phyloP scores from a whole-genome alignment of 92 coral and sea anemone species.

The Porites evermanni region DNA sequence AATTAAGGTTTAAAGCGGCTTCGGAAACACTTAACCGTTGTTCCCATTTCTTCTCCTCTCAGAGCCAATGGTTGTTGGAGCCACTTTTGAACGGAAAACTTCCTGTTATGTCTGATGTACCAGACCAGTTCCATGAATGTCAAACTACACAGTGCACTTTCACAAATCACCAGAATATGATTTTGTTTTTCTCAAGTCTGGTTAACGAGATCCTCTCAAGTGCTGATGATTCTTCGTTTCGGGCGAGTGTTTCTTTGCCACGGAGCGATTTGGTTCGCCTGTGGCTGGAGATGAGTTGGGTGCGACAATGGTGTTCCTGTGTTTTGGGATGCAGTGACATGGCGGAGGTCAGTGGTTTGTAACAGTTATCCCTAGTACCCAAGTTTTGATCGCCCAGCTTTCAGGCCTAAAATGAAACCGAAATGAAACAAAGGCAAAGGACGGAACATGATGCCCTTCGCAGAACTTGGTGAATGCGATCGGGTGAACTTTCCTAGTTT shows the following conservation, averaged over 20 bases:
- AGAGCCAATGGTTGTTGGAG: slow-evolving; percentile 36
- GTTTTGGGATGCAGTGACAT: slow-evolving; percentile 53
- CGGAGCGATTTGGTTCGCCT: slow-evolving; percentile 35
- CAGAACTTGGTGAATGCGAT: no score
- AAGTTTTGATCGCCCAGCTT: neutral
- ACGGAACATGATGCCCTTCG: no score
- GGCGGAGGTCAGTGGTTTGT: neutral
- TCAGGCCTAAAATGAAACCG: no score
- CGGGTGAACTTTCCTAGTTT: no score
- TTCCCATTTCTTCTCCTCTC: neutral
- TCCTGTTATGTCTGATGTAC: neutral
- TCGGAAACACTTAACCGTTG: neutral
- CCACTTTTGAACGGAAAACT: slow-evolving; percentile 14
- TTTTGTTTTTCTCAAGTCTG: slow-evolving; percentile 49
- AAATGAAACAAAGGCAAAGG: no score
- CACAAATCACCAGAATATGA: slow-evolving; percentile 48
- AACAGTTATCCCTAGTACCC: neutral
- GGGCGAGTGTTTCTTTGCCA: neutral
- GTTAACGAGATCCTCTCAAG: slow-evolving; percentile 27
- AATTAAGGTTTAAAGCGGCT: neutral
- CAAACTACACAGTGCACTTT: slow-evolving; percentile 9
- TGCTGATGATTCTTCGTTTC: slow-evolving; percentile 2
- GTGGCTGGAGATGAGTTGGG: slow-evolving; percentile 68
- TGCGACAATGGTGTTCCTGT: slow-evolving; percentile 75
- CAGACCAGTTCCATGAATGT: neutral